Percentiles rank a stretch among this genome's conserved stretches.
Evolutionary conservation across 2,113 vertebrate species (phyloP).

Genomic region (Esox niger): DNA sequence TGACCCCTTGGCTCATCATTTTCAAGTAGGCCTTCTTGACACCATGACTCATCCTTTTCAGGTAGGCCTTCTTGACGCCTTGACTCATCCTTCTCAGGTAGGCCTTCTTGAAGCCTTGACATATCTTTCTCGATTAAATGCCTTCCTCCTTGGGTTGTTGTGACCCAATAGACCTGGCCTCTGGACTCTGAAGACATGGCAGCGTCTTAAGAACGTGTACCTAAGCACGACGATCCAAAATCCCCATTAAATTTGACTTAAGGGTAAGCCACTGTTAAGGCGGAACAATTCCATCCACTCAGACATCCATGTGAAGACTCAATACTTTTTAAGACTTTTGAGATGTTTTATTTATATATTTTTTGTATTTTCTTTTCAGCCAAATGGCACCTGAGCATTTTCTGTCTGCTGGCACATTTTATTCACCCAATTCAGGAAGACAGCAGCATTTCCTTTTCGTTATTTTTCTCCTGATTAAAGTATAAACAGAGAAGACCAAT

Average conservation of each 20-base stretch:
- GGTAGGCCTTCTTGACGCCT: background rate
- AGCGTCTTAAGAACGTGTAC: background rate
- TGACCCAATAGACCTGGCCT: background rate
- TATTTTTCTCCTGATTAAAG: constrained; percentile 15
- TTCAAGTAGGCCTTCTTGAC: background rate
- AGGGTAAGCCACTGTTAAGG: constrained; percentile 4
- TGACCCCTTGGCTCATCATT: too few relatives aligned
- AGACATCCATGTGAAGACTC: constrained; percentile 22
- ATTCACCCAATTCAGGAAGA: constrained; percentile 4
- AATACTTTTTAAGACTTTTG: background rate
- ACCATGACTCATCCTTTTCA: background rate
- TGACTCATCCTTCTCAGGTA: background rate
- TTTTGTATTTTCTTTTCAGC: background rate
- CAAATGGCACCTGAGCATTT: background rate
- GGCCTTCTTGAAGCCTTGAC: too few relatives aligned
- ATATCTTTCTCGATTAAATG: background rate
- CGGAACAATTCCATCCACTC: constrained; percentile 12
- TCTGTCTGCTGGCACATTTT: background rate
- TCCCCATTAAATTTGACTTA: constrained; percentile 7
- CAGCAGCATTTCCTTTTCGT: background rate
- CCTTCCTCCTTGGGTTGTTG: background rate
- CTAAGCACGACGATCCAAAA: background rate
- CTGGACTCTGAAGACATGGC: background rate
- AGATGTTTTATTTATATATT: background rate
- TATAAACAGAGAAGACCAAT: constrained; percentile 14